Evolutionary conservation across 2,113 vertebrate genomes (phyloP).

Genomic region (Tupaia chinensis): DNA sequence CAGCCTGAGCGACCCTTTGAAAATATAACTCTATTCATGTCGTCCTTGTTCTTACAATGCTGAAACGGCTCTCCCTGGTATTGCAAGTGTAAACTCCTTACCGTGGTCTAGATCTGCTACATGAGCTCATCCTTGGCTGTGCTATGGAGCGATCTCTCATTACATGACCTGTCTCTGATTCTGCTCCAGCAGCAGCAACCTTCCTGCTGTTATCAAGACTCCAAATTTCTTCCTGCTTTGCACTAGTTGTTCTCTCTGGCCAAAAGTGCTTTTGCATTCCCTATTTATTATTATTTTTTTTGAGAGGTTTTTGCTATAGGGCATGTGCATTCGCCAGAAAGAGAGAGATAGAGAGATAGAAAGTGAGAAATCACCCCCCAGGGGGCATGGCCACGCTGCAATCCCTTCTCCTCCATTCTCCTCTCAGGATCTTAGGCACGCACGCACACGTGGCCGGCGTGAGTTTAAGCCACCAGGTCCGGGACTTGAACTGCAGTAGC

Average conservation of each 20-base stretch:
- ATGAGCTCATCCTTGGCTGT: slow-evolving; percentile 73
- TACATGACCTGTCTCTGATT: slow-evolving; percentile 29
- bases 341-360: no score
- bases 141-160: slow-evolving; percentile 61
- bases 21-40: slow-evolving; percentile 54
- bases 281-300: not conserved
- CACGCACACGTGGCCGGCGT: no score
- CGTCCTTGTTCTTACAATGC: slow-evolving; percentile 15
- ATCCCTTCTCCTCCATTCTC: no score
- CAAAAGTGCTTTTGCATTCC: not conserved
- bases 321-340: no score
- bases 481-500: no score
- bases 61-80: slow-evolving; percentile 57
- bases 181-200: not conserved
- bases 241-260: not conserved
- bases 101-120: slow-evolving; percentile 18
- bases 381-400: no score
- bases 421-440: no score
- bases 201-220: not conserved
- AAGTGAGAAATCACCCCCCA: no score
- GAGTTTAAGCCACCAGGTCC: no score
- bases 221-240: not conserved
- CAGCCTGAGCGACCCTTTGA: not conserved
- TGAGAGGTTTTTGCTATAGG: no score
- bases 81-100: slow-evolving; percentile 62